Base-by-base conservation (phyloP, 37 sponge, comb jelly and placozoan species). In the Tethya wilhelma region DNA sequence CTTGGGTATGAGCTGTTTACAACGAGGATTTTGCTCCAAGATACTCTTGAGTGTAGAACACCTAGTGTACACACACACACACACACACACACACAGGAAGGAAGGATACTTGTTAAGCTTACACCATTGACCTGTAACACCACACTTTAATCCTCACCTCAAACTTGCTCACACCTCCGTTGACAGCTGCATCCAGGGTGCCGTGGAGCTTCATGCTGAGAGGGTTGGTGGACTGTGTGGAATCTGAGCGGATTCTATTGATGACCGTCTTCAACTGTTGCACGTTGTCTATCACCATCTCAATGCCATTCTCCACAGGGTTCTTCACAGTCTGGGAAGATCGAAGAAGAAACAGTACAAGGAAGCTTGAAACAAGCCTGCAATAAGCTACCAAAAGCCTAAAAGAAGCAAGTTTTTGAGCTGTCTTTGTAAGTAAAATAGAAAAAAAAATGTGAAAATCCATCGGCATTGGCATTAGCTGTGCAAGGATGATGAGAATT, bases 151-250 rank as follows among this genome's bases (percentile, higher is more conserved):
- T 49, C 14, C 9, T n/a, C 45, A 86, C 92, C 56, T 93, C 90
- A 69, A 88, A 93, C 37, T 86, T 89, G 79, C 82, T 82, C 23
- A 93, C 78, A 31, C 94, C 94, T 4, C 94, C 94, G 44, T 90
- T 74, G 25, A 93, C 94, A 43, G 94, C 94, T 34, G 94, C 94
- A 83, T 93, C 94, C 45, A 93, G 64, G 20, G 91, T 86, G 40
- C 93, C 94, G 30, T 93, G 86, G 23, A 93, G 87, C 49, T 85
- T 86, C 94, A 93, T 93, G 57, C 87, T 87, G 38, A 93, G 90
- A 39, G 87, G 88, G 59, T 86, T 93, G 45, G 86, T 82, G 69
- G 86, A 79, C 23, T 81, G 86, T 30, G 69, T 55, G 4, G 74
- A 55, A 44, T 93, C 90, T 1, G 44, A 26, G 0, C 77, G 62